Evolutionary conservation across 2,888 invertebrate species (phyloP).

Genomic region (Ferrisia virgata): DNA sequence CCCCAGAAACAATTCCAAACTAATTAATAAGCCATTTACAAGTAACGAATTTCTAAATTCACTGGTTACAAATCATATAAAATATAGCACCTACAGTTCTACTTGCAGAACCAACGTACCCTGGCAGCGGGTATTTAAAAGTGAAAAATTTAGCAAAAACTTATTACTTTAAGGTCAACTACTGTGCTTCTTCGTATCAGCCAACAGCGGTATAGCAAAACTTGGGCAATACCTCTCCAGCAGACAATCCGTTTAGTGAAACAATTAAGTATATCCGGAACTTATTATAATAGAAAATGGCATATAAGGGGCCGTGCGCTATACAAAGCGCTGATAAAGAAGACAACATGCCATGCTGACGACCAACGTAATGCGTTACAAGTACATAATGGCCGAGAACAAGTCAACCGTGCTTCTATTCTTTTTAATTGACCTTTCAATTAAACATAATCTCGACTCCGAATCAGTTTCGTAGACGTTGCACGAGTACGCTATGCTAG

Average conservation of each 20-base stretch:
- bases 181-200: too few species aligned
- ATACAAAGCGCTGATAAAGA: not conserved
- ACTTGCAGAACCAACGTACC: too few species aligned
- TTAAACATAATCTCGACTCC: slow-evolving; percentile 37
- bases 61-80: too few species aligned
- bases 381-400: slow-evolving; percentile 9
- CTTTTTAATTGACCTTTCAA: slow-evolving; percentile 44
- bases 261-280: not conserved
- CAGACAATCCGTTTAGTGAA: not conserved
- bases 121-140: too few species aligned
- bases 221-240: not conserved
- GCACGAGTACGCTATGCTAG: too few species aligned
- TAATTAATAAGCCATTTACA: too few species aligned
- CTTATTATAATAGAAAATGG: not conserved
- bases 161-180: too few species aligned
- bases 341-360: not conserved
- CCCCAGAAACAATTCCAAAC: too few species aligned
- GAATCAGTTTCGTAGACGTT: slow-evolving; percentile 17
- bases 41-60: too few species aligned
- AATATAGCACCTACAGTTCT: too few species aligned
- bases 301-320: not conserved
- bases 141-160: too few species aligned
- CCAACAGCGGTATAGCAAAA: not conserved
- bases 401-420: slow-evolving; percentile 36
- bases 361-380: not conserved